Evolutionary conservation across 2,797 vertebrate genomes (phyloP).

Genomic region (Coracias cyanogaster): DNA sequence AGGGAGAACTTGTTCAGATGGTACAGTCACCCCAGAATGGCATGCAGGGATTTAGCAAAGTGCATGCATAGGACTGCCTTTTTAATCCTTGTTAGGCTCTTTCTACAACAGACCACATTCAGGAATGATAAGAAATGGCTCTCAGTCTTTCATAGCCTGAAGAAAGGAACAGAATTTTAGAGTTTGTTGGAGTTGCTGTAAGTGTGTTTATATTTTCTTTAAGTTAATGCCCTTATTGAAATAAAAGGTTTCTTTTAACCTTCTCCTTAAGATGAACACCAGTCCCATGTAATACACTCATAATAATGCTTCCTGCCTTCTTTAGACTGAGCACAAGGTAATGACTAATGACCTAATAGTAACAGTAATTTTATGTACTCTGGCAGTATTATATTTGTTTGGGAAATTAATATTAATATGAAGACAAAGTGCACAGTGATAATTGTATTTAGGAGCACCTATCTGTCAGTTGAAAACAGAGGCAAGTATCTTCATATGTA

Average conservation of each 20-base stretch:
- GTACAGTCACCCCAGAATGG: conserved; percentile 62
- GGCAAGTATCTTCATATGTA: background rate
- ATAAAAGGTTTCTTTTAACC: conserved; percentile 40
- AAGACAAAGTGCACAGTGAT: conserved; percentile 15
- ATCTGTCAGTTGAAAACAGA: conserved; percentile 34
- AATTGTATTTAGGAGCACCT: conserved; percentile 41
- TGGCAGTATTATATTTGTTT: conserved; percentile 47
- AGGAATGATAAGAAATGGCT: conserved; percentile 55
- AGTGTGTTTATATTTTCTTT: conserved; percentile 42
- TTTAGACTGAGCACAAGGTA: conserved; percentile 49
- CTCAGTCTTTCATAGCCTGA: conserved; percentile 21
- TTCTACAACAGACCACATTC: conserved; percentile 59
- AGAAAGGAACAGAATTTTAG: conserved; percentile 26
- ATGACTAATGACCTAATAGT: conserved; percentile 62
- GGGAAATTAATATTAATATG: conserved; percentile 28
- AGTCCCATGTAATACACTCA: background rate
- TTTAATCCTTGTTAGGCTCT: conserved; percentile 71
- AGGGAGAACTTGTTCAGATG: conserved; percentile 76
- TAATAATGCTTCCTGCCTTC: conserved; percentile 45
- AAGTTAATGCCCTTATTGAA: conserved; percentile 11
- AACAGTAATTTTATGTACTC: conserved; percentile 45
- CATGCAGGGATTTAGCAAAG: conserved; percentile 73
- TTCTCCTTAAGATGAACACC: conserved; percentile 10
- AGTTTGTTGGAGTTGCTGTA: conserved; percentile 20
- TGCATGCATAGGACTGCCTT: conserved; percentile 56